Base-by-base conservation (phyloP, 2,888 invertebrate genomes). In the Eueremaeus valkanovi region DNA sequence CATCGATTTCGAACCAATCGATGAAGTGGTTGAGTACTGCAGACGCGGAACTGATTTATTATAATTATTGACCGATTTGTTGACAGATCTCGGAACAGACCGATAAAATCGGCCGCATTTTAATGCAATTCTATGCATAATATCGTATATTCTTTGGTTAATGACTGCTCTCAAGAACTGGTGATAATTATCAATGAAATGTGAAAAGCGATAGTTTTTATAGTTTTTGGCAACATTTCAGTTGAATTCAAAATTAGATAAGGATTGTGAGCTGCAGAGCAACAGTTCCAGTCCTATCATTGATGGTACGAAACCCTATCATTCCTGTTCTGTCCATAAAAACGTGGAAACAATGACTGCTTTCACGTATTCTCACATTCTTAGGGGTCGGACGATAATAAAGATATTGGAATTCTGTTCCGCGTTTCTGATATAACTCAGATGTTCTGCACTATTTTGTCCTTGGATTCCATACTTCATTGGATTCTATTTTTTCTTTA, bases 31-130 rank as follows among this genome's bases (percentile, higher is more conserved):
- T 55, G 55, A 55, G n/a, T 55, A 55, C 6, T 55, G 55, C 9
- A 55, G 55, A 55, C 13, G 3, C 18, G 55, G 55, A 55, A 55
- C 21, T 3, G 55, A 55, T 55, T 55, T 55, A 27, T 55, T 55
- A 24, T 55, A 55, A 55, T 55, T 55, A 55, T 55, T 55, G 18
- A 55, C 24, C n/a, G 55, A 55, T 3, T n/a, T 21, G 21, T 55
- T 55, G 21, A 55, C 55, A 55, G 27, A 55, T 55, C 55, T n/a
- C 18, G 55, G 55, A 55, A 55, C 21, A 11, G 55, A 18, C 9
- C 55, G 55, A n/a, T 55, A 55, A n/a, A 55, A 24, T 24, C 55
- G 55, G 27, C 55, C 55, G 27, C 55, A 55, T n/a, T 55, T 55
- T 11, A 55, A n/a, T 3, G 21, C 55, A 21, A 55, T 55, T 55